Base-by-base conservation (phyloP, 1,140 invertebrate species). In the Chironomus tepperi region DNA sequence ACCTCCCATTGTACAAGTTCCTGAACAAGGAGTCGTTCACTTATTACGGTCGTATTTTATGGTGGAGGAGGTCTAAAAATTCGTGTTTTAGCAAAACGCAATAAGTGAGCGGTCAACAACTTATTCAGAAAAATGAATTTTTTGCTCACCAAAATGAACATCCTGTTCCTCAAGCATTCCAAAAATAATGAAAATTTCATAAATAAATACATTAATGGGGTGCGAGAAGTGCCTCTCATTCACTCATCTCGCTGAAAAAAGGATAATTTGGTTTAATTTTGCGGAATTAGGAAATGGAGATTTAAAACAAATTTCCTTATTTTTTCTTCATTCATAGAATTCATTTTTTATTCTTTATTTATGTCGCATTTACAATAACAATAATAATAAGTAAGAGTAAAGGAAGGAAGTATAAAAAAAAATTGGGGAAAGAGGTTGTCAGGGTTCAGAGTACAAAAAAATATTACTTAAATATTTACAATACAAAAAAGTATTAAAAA, bases 191-290 rank as follows among this genome's bases (percentile, higher is more conserved):
- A 34, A 34, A 34, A 2, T 34, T 34, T 34, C 24, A 34, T 34
- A 34, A 34, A 34, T 34, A 34, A 34, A 34, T 34, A 34, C 24
- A 34, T 34, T 34, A 57, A 57, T 57, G 47, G 47, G 47, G 47
- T 57, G 47, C 47, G 12, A 57, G 47, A 57, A 57, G 12, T n/a
- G 47, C 47, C 47, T 34, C 24, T 34, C 24, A 34, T 34, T 34
- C 24, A 34, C 5, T 34, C 24, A 5, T 34, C 24, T 34, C 24
- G 24, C 24, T 57, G 2, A 57, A 57, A 67, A 70, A 70, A 18
- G 65, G 65, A 70, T 70, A 70, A 70, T 70, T 70, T 70, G 65
- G 65, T 70, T 70, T 19, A 70, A 70, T 70, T 70, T 70, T 18
- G 16, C 18, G 65, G 65, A 70, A 70, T 70, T 7, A 5, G 9